phyloP scores from a whole-genome alignment of 2,888 invertebrate species.

The Eustalomyia histrio region DNA sequence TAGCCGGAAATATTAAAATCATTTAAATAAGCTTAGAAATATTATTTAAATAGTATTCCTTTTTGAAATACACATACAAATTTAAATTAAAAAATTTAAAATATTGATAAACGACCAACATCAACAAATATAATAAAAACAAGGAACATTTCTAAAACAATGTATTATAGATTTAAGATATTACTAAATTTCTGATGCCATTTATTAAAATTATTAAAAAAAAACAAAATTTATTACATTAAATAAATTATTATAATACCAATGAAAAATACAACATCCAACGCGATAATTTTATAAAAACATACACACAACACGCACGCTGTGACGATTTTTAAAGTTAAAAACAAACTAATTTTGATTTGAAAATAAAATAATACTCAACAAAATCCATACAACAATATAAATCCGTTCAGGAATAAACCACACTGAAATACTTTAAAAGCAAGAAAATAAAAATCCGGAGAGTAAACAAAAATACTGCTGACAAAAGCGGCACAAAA shows the following conservation, averaged over 20 bases:
- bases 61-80: neutral
- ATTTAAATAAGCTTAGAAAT: neutral
- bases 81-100: too few species aligned
- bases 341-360: constrained; percentile 51
- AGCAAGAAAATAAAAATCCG: neutral
- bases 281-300: neutral
- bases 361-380: constrained; percentile 15
- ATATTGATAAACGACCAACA: too few species aligned
- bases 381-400: constrained; percentile 43
- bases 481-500: constrained; percentile 17
- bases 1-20: neutral
- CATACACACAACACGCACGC: constrained; percentile 21
- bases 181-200: neutral
- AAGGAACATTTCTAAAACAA: too few species aligned
- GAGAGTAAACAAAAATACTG: constrained; percentile 42
- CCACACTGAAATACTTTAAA: constrained; percentile 23
- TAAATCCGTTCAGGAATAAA: constrained; percentile 30
- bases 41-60: neutral
- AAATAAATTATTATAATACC: neutral
- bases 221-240: neutral
- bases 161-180: neutral
- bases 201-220: neutral
- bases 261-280: neutral
- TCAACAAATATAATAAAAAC: too few species aligned
- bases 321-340: constrained; percentile 60